These are phyloP conservation scores for Miniopterus natalensis DNA, from an alignment of 2,113 vertebrate species.

Conservation along the genomic window DNA sequence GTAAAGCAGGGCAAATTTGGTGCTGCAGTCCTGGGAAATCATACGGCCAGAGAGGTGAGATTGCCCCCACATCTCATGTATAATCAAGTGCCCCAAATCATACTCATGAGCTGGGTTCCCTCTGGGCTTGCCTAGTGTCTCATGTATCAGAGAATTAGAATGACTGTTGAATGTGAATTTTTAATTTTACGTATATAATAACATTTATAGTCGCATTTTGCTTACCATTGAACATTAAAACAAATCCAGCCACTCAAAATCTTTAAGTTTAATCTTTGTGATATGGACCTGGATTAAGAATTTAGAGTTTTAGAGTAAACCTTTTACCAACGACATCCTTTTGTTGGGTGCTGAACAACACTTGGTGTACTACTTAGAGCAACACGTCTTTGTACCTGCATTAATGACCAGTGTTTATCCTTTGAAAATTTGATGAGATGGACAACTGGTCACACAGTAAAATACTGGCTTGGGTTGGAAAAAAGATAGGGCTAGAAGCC, in stretches of 20 bases:
- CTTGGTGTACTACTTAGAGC: not conserved
- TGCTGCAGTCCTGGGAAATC: constrained; percentile 95
- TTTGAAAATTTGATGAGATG: constrained; percentile 49
- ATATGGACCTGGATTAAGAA: constrained; percentile 25
- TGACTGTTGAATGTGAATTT: constrained; percentile 19
- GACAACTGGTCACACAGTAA: not conserved
- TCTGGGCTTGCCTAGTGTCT: not conserved
- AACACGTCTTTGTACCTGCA: not conserved
- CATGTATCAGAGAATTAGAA: constrained; percentile 11
- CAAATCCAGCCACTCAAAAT: not conserved
- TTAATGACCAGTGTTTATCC: constrained; percentile 47
- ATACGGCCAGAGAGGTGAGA: constrained; percentile 94
- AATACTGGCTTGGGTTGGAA: not conserved
- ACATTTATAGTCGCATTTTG: not conserved
- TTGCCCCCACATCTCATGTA: not conserved
- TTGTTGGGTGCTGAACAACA: constrained; percentile 6
- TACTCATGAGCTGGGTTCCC: not conserved
- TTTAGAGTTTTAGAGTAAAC: constrained; percentile 44
- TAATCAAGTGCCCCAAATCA: not conserved
- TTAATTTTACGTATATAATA: constrained; percentile 7
- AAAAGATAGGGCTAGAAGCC: constrained; percentile 16
- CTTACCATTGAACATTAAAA: not conserved
- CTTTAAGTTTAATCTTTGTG: constrained; percentile 40
- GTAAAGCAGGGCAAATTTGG: constrained; percentile 97
- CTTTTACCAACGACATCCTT: not conserved